A percentile compares a stretch with the other conserved stretches of the same genome.
Evolutionary conservation across 2,113 vertebrate species (phyloP).

Genomic region (Formicarius rufipectus): DNA sequence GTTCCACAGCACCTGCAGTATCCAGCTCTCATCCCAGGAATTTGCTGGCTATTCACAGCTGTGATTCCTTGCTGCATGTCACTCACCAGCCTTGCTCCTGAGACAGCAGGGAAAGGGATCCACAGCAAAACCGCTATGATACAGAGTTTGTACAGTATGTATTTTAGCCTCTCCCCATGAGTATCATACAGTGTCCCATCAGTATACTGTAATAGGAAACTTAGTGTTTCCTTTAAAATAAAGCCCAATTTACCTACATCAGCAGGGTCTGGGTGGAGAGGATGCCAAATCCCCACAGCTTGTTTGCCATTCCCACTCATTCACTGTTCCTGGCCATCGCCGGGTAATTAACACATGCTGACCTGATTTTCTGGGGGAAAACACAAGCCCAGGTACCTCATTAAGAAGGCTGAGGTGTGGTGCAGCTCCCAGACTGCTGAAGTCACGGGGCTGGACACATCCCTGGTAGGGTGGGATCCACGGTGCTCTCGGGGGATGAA

Average conservation of each 20-base stretch:
- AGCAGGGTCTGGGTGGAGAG: background rate
- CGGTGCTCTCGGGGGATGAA: background rate
- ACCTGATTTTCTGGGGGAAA: background rate
- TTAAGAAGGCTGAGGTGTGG: background rate
- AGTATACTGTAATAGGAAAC: background rate
- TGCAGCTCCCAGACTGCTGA: background rate
- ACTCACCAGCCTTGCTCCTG: background rate
- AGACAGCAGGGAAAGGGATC: background rate
- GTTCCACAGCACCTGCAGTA: accelerated
- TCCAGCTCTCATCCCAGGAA: background rate
- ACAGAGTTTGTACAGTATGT: background rate
- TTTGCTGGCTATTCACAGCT: background rate
- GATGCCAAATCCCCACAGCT: background rate
- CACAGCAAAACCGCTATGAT: background rate
- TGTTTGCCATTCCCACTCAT: background rate
- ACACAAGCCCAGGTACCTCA: background rate
- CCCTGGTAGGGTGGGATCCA: accelerated
- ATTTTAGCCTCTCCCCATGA: background rate
- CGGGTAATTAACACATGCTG: background rate
- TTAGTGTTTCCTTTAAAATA: background rate
- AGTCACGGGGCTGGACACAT: background rate
- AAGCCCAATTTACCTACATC: background rate
- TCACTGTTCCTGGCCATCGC: background rate
- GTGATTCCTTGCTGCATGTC: background rate
- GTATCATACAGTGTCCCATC: background rate